Conservation (phyloP, 2,888 invertebrate genomes). For the Lithophane ornitopus region DNA sequence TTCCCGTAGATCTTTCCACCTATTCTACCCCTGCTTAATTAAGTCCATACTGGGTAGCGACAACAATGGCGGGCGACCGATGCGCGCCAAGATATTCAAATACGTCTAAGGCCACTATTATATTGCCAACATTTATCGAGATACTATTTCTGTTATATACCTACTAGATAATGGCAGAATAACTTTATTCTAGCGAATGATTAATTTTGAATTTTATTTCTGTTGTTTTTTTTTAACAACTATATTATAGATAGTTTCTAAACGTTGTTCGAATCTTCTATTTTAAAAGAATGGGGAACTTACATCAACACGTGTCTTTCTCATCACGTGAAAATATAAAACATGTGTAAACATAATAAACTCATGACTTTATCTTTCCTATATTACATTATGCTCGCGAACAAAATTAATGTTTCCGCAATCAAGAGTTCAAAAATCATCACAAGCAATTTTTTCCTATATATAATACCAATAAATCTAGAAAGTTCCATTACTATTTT, state of each 20-base stretch:
- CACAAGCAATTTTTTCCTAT: conserved; percentile 22
- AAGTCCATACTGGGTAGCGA: conserved; percentile 89
- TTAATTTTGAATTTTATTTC: conserved; percentile 33
- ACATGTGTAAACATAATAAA: conserved; percentile 38
- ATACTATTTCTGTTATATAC: conserved; percentile 66
- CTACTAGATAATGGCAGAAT: conserved; percentile 55
- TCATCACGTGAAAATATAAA: conserved; percentile 31
- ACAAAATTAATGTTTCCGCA: conserved; percentile 61
- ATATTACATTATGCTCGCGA: conserved; percentile 30
- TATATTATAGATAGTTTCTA: conserved; percentile 1
- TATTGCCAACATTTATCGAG: conserved; percentile 84
- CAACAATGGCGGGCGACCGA: conserved; percentile 88
- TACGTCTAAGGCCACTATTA: conserved; percentile 88
- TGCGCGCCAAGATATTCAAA: conserved; percentile 90
- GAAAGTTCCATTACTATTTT: conserved; percentile 56
- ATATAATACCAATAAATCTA: conserved; percentile 56
- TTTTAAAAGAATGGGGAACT: conserved; percentile 33
- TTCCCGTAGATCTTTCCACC: conserved; percentile 87
- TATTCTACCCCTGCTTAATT: conserved; percentile 87
- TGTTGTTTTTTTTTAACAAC: conserved; percentile 1
- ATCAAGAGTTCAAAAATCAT: conserved; percentile 44
- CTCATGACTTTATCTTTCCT: conserved; percentile 35
- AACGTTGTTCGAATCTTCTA: conserved; percentile 1
- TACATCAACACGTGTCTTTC: conserved; percentile 28
- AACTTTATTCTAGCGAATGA: conserved; percentile 58